Conservation (phyloP, 2,888 invertebrate species). For the Quadriops clusia region DNA sequence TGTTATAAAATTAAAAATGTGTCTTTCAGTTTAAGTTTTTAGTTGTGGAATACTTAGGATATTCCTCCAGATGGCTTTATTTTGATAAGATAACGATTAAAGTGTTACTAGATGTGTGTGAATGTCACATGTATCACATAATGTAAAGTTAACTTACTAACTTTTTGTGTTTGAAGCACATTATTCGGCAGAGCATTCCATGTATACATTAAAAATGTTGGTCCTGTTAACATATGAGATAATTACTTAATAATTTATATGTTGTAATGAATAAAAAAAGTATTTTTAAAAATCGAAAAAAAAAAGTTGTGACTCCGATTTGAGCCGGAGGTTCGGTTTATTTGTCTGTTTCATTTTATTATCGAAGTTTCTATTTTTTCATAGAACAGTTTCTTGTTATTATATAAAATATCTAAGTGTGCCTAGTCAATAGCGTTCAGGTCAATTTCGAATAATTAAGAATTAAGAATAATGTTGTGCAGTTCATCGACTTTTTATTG, state of each 20-base stretch:
- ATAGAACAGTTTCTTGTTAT: conserved; percentile 46
- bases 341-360: conserved; percentile 37
- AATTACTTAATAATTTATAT: conserved; percentile 38
- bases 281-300: conserved; percentile 38
- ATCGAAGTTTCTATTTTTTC: conserved; percentile 42
- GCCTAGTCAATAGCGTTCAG: conserved; percentile 54
- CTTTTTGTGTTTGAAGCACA: conserved; percentile 31
- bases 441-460: conserved; percentile 49
- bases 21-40: conserved; percentile 28
- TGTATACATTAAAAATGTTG: conserved; percentile 41
- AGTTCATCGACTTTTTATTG: too few species aligned
- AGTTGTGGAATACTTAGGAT: conserved; percentile 25
- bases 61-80: conserved; percentile 34
- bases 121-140: conserved; percentile 12
- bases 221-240: conserved; percentile 37
- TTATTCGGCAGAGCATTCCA: conserved; percentile 39
- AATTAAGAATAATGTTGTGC: conserved; percentile 33
- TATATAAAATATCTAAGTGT: conserved; percentile 49
- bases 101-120: conserved; percentile 17
- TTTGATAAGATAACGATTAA: conserved; percentile 33
- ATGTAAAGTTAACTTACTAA: too few species aligned
- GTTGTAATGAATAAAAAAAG: conserved; percentile 35
- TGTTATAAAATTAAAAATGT: conserved; percentile 23
- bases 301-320: conserved; percentile 17
- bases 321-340: conserved; percentile 29